Conservation (phyloP, 2,113 vertebrate genomes). For the Oxyruncus cristatus region DNA sequence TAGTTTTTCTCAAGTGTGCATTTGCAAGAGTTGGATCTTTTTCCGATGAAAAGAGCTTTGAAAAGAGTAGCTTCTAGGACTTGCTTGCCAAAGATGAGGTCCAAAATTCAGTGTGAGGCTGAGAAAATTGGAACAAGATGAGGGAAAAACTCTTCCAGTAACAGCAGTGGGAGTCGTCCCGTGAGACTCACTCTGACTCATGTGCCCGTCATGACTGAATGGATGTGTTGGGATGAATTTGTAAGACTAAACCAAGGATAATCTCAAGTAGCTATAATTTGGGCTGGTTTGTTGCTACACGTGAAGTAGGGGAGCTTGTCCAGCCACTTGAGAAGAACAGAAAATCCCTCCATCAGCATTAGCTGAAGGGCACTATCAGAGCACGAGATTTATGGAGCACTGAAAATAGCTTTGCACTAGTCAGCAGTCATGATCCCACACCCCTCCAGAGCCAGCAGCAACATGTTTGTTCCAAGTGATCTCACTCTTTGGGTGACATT, state of each 20-base stretch:
- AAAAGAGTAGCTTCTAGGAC: background rate
- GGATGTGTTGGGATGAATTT: background rate
- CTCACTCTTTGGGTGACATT: background rate
- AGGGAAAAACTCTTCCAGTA: background rate
- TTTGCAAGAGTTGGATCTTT: background rate
- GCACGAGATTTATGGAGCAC: background rate
- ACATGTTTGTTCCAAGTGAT: background rate
- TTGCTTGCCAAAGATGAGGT: background rate
- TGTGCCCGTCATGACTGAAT: accelerated
- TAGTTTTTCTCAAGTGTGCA: accelerated
- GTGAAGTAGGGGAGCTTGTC: background rate
- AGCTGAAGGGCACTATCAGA: background rate
- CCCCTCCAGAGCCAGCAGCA: background rate
- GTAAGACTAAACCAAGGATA: background rate
- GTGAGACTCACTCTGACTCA: background rate
- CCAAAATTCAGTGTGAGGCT: background rate
- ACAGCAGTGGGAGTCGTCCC: background rate
- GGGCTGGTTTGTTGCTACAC: background rate
- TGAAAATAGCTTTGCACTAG: constrained; percentile 16
- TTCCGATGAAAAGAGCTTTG: background rate
- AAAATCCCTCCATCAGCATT: background rate
- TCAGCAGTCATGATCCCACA: background rate
- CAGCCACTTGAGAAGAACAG: background rate
- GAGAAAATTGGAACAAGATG: background rate
- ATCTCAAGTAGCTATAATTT: background rate